Evolutionary conservation across 2,113 vertebrate genomes (phyloP).

Genomic region (Phrynocephalus versicolor): DNA sequence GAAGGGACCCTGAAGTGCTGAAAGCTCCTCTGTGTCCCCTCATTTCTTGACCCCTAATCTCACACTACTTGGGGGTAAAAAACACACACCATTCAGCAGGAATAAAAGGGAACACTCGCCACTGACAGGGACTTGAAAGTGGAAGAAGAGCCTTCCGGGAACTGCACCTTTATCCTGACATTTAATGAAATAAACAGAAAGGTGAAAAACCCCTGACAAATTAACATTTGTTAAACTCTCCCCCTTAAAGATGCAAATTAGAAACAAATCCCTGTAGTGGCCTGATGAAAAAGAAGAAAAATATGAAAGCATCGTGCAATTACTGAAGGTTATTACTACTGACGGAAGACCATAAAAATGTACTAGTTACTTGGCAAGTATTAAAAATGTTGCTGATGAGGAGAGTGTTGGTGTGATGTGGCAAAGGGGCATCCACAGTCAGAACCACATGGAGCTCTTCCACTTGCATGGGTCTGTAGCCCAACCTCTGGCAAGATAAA

Average conservation of each 20-base stretch:
- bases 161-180: conserved; percentile 48
- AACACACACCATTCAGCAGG: conserved; percentile 15
- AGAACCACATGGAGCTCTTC: not conserved
- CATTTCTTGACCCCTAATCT: conserved; percentile 39
- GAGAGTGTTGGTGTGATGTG: not conserved
- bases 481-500: not conserved
- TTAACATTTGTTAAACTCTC: conserved; percentile 55
- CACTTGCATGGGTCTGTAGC: not conserved
- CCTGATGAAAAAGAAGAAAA: conserved; percentile 35
- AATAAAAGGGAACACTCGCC: conserved; percentile 41
- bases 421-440: not conserved
- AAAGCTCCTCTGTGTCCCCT: conserved; percentile 14
- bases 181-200: conserved; percentile 8
- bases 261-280: conserved; percentile 56
- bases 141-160: conserved; percentile 43
- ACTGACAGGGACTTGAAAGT: conserved; percentile 63
- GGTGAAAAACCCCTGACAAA: conserved; percentile 51
- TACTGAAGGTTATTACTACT: conserved; percentile 57
- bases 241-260: conserved; percentile 52
- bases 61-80: conserved; percentile 18
- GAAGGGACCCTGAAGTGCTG: not conserved
- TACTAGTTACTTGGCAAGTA: conserved; percentile 36
- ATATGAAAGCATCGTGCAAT: conserved; percentile 28
- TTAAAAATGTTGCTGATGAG: conserved; percentile 37
- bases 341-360: conserved; percentile 31